A percentile compares a stretch with the other conserved stretches of the same genome.
Evolutionary conservation across 2,888 invertebrate genomes (phyloP).

Genomic region (Monoplex corrugatus): DNA sequence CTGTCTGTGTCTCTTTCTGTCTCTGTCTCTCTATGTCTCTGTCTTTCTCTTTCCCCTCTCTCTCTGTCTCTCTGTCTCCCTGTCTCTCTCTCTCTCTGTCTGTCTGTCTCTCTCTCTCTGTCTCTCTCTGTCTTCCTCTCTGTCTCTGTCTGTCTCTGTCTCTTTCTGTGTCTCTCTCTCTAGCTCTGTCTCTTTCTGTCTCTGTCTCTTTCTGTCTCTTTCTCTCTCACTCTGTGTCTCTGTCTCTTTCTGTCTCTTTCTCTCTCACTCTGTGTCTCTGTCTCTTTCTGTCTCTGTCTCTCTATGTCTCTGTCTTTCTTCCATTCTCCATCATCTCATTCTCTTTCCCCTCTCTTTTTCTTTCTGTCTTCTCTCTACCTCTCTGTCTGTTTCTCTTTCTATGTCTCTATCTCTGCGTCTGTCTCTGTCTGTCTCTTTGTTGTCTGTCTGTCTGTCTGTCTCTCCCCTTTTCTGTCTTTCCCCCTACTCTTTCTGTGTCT

Average conservation of each 20-base stretch:
- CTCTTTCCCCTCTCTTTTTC: not conserved
- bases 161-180: constrained; percentile 7
- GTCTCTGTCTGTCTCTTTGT: not conserved
- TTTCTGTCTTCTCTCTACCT: not conserved
- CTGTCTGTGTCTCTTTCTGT: no score
- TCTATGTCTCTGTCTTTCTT: not conserved
- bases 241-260: constrained; percentile 25
- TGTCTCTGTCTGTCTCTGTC: not conserved
- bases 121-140: no score
- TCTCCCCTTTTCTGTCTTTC: no score
- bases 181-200: constrained; percentile 11
- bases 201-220: constrained; percentile 37
- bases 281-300: no score
- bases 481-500: no score
- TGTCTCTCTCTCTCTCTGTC: no score
- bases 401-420: no score
- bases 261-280: not conserved
- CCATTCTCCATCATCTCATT: not conserved
- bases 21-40: no score
- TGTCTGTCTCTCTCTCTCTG: no score
- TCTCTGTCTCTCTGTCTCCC: no score
- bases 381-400: not conserved
- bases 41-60: no score
- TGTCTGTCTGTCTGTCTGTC: no score
- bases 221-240: constrained; percentile 24